phyloP scores from a whole-genome alignment of 2,797 vertebrate species.

The Bovichtus diacanthus region DNA sequence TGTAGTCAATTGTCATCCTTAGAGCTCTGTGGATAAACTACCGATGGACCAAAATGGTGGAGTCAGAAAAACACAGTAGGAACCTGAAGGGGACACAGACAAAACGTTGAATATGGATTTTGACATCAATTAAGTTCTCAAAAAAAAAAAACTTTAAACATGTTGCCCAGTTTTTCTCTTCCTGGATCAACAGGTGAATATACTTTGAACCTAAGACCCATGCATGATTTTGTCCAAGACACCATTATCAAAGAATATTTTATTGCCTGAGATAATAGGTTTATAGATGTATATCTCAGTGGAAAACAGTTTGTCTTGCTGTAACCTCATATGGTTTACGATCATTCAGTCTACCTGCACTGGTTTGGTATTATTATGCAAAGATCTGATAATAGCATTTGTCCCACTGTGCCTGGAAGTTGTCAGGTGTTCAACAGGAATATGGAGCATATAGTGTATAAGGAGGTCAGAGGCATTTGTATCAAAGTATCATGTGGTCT shows the following conservation, averaged over 20 bases:
- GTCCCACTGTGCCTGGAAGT: neutral
- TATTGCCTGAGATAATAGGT: conserved; percentile 26
- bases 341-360: neutral
- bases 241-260: conserved; percentile 22
- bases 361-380: neutral
- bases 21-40: neutral
- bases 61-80: neutral
- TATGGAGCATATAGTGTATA: neutral
- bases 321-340: conserved; percentile 5
- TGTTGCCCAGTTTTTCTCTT: neutral
- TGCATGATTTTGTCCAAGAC: conserved; percentile 32
- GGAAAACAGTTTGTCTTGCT: neutral
- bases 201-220: conserved; percentile 54
- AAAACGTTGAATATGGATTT: neutral
- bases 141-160: neutral
- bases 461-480: neutral
- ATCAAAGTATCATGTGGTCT: neutral
- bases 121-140: neutral
- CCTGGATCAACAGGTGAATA: neutral
- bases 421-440: neutral
- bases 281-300: neutral
- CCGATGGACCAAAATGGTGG: conserved; percentile 8
- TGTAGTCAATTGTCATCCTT: neutral
- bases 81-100: conserved; percentile 42
- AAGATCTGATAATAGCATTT: neutral